Base-by-base conservation (phyloP, 1,140 invertebrate genomes). In the Heterodera carotae region DNA sequence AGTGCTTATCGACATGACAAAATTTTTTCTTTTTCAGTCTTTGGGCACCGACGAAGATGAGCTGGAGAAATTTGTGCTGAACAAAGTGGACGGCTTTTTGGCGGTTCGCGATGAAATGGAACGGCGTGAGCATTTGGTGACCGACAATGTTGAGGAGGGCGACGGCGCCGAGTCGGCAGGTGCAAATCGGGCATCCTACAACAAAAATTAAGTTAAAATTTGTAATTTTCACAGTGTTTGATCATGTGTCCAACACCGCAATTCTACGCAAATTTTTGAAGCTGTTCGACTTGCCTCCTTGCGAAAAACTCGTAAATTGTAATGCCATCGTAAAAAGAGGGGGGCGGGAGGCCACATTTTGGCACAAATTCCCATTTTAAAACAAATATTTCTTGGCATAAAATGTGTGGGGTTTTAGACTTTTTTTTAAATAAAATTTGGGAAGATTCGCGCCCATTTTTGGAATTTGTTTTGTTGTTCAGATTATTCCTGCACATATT, bases 271-370 rank as follows among this genome's bases (percentile, higher is more conserved):
- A 95, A 89, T 98, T 97, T 88, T 92, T 92, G 83, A 91, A 93
- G 88, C 89, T 94, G 79, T 98, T 98, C 88, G 92, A 92, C 87
- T 91, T 98, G 91, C 93, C 94, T 12, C 91, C 92, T 85, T 94
- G 97, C 87, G 96, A 98, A 87, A 97, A 94, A 89, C 89, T 98
- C 74, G 95, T 98, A 2, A 97, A 95, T 89, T 97, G 95, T 92
- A 94, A 93, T n/a, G n/a, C n/a, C n/a, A n/a, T n/a, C n/a, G n/a
- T n/a, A n/a, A n/a, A n/a, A n/a, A n/a, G n/a, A n/a, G n/a, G n/a
- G n/a, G n/a, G n/a, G n/a, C n/a, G n/a, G n/a, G n/a, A n/a, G n/a
- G n/a, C n/a, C n/a, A n/a, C n/a, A n/a, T n/a, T n/a, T n/a, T n/a
- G n/a, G 94, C 94, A 31, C 25, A 15, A 18, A 34, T 39, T 67